phyloP scores from a whole-genome alignment of 2,797 vertebrate genomes.

The Hephaestus fuliginosus region DNA sequence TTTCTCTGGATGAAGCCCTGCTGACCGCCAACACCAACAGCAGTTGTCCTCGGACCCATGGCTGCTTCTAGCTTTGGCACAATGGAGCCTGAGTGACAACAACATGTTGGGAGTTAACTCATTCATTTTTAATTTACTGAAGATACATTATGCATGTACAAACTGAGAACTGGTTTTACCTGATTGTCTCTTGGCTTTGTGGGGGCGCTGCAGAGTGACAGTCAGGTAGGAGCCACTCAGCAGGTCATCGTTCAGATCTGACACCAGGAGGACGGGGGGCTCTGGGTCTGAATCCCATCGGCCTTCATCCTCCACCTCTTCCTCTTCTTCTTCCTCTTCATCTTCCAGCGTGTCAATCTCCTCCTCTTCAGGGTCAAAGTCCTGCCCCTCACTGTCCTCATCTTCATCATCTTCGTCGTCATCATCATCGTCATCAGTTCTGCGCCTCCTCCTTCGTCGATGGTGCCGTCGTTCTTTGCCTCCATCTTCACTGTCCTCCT shows the following conservation, averaged over 20 bases:
- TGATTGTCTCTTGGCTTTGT: constrained; percentile 84
- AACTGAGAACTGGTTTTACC: background rate
- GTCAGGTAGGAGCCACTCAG: constrained; percentile 96
- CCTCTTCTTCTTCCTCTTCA: constrained; percentile 73
- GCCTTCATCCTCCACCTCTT: constrained; percentile 91
- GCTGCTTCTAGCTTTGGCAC: constrained; percentile 97
- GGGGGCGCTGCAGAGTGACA: constrained; percentile 94
- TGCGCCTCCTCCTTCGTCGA: constrained; percentile 57
- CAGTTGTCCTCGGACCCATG: constrained; percentile 83
- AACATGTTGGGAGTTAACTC: background rate
- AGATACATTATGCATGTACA: no score
- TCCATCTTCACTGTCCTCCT: constrained; percentile 70
- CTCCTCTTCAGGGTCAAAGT: constrained; percentile 82
- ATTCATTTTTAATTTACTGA: background rate
- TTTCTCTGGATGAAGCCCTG: constrained; percentile 84
- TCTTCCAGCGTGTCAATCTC: constrained; percentile 81
- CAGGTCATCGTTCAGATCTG: constrained; percentile 87
- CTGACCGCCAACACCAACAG: constrained; percentile 39
- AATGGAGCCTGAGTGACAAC: constrained; percentile 86
- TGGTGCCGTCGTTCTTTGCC: constrained; percentile 64
- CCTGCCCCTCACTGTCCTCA: constrained; percentile 80
- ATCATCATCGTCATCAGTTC: constrained; percentile 62
- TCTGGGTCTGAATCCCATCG: constrained; percentile 94
- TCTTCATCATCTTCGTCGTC: constrained; percentile 75
- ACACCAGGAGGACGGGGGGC: constrained; percentile 86